These are phyloP conservation scores for Clistopyga incitator DNA, from an alignment of 2,888 invertebrate genomes.

Conservation along the genomic window DNA sequence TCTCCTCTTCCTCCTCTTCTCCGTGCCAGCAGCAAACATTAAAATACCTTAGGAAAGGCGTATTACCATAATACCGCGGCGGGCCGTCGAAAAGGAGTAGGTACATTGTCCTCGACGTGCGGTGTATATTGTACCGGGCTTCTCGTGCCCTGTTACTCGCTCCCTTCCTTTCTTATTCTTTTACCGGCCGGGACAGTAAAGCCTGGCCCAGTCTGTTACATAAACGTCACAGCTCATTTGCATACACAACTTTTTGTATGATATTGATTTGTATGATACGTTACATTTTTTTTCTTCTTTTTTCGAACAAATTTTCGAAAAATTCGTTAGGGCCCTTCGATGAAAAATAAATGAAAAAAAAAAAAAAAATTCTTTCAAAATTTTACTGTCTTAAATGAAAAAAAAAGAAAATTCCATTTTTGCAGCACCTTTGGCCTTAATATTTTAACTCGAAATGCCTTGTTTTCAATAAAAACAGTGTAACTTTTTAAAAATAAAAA, in stretches of 20 bases:
- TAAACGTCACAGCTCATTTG: background rate
- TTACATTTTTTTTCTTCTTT: background rate
- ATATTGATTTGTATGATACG: constrained; percentile 1
- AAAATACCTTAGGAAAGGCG: constrained; percentile 65
- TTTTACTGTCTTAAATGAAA: no score
- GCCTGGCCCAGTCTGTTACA: constrained; percentile 19
- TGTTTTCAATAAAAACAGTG: no score
- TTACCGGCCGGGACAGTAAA: background rate
- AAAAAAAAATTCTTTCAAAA: constrained; percentile 44
- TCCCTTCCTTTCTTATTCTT: constrained; percentile 10
- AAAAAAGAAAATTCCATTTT: no score
- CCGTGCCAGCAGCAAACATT: constrained; percentile 58
- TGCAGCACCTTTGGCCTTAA: no score
- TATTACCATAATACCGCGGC: constrained; percentile 64
- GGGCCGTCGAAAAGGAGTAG: constrained; percentile 56
- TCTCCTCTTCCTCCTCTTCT: constrained; percentile 34
- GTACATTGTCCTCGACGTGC: constrained; percentile 58
- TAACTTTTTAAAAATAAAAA: no score
- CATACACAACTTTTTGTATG: background rate
- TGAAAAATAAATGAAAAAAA: background rate
- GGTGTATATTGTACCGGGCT: background rate
- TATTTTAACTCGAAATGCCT: no score
- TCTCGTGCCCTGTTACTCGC: constrained; percentile 22
- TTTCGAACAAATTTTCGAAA: no score
- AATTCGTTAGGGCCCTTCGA: no score